phyloP scores from a whole-genome alignment of 2,113 vertebrate species.

The Pelvicachromis taeniatus region DNA sequence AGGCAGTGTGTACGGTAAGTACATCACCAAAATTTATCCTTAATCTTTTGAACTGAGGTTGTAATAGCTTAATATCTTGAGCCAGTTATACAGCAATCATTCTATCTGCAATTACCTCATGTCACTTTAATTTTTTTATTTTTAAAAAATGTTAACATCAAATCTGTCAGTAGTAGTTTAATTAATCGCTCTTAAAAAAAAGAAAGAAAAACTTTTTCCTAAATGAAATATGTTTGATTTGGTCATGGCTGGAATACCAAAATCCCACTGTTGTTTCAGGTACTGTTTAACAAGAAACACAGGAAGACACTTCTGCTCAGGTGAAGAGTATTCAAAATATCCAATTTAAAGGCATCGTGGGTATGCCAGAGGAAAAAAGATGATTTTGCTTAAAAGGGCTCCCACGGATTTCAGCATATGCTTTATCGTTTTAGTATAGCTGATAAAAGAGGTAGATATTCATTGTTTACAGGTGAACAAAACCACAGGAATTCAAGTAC shows the following conservation, averaged over 20 bases:
- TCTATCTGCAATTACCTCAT: neutral
- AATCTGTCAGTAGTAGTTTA: neutral
- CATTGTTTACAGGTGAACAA: neutral
- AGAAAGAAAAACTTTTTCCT: neutral
- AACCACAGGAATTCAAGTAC: slow-evolving; percentile 25
- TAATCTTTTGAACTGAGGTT: neutral
- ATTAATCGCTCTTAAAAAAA: neutral
- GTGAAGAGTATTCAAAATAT: neutral
- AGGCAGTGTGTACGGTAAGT: neutral
- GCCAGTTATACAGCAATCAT: neutral
- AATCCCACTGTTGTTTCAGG: neutral
- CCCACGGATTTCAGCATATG: neutral
- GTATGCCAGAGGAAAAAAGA: neutral
- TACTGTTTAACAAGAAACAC: neutral
- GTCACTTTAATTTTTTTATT: neutral
- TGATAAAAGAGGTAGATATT: neutral
- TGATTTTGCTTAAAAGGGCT: neutral
- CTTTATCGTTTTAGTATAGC: neutral
- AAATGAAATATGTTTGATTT: neutral
- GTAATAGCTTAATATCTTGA: neutral
- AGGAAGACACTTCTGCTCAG: neutral
- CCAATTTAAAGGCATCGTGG: neutral
- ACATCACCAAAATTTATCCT: fast-evolving
- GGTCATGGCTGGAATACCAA: neutral
- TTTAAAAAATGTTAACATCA: neutral